These are phyloP conservation scores for Hesperophylax magnus DNA, from an alignment of 1,140 invertebrate species.

Conservation along the genomic window DNA sequence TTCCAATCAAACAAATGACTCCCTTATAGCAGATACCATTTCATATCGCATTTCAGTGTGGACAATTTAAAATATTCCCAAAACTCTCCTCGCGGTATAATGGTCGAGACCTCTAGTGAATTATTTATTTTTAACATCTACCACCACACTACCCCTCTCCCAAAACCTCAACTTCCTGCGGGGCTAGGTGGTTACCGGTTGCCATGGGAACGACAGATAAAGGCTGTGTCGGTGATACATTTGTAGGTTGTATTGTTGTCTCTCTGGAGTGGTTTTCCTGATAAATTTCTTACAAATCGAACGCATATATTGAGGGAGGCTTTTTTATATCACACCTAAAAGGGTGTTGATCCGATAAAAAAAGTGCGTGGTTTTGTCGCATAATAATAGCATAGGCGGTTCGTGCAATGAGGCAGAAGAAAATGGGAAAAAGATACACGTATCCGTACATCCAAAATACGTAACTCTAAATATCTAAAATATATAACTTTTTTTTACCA, in stretches of 20 bases:
- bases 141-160: too few relatives aligned
- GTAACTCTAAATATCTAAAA: too few relatives aligned
- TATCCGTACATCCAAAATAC: too few relatives aligned
- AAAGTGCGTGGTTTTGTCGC: too few relatives aligned
- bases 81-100: not conserved
- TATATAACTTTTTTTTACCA: too few relatives aligned
- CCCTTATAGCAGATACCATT: too few relatives aligned
- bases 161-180: not conserved
- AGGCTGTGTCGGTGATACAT: not conserved
- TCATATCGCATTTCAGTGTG: not conserved
- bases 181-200: not conserved
- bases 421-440: too few relatives aligned
- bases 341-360: too few relatives aligned
- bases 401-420: too few relatives aligned
- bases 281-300: not conserved
- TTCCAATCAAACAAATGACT: too few relatives aligned
- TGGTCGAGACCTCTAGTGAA: constrained; percentile 10
- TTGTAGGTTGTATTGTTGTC: constrained; percentile 10
- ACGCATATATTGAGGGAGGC: not conserved
- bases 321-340: too few relatives aligned
- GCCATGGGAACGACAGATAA: constrained; percentile 9
- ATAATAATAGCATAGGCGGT: too few relatives aligned
- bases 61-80: not conserved
- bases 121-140: constrained; percentile 33
- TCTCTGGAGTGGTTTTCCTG: not conserved